These are phyloP conservation scores for Acrocephalus kingi DNA, from an alignment of 2,113 vertebrate species.

Conservation along the genomic window DNA sequence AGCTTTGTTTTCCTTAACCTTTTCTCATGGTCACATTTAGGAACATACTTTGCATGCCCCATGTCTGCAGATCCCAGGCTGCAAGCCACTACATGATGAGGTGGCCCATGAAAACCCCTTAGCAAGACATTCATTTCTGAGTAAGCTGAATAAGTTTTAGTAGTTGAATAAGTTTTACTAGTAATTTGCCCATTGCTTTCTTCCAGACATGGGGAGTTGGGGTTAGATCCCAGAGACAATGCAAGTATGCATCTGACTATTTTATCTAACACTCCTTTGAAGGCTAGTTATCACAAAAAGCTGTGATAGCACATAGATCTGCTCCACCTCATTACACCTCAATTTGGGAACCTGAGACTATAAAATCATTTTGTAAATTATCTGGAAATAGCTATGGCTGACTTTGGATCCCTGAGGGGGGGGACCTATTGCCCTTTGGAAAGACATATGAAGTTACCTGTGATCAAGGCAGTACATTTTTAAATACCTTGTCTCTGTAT, in stretches of 20 bases:
- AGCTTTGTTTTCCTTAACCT: background rate
- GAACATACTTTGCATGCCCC: background rate
- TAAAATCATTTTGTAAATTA: background rate
- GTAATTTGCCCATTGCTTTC: background rate
- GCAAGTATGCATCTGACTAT: accelerated
- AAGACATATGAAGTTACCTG: background rate
- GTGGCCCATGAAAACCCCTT: background rate
- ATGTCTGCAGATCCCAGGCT: background rate
- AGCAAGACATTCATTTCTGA: background rate
- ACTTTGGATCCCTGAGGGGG: background rate
- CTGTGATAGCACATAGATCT: background rate
- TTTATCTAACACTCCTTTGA: background rate
- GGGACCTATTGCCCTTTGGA: background rate
- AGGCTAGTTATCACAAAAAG: background rate
- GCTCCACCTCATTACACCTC: constrained; percentile 6
- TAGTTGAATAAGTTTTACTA: background rate
- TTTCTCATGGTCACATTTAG: background rate
- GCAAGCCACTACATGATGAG: background rate
- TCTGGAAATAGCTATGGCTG: constrained; percentile 19
- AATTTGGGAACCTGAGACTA: background rate
- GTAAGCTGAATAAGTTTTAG: background rate
- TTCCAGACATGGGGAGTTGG: background rate
- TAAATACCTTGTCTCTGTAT: background rate
- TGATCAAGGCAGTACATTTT: background rate
- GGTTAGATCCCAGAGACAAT: background rate